Evolutionary conservation across 2,113 vertebrate species (phyloP), one percentile per base, ranked within the genome.

Genomic region (Fulica atra): DNA sequence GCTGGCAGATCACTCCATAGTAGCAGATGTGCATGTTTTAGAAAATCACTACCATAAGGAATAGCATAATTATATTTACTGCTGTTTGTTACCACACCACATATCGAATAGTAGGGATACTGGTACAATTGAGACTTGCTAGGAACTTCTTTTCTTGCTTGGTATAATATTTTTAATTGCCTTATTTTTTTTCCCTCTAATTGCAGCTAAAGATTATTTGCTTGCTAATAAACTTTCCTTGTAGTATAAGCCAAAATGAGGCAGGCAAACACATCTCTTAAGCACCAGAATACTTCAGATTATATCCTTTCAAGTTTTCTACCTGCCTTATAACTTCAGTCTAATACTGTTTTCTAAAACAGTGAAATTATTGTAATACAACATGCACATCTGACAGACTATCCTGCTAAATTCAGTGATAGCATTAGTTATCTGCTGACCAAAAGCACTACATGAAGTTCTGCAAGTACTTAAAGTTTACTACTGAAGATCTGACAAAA

Each of bases 61-160:
- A 97, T 72, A 96, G 94, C 92, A 93, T 97, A 97, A 97, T 97
- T 97, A 89, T 95, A 97, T 97, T 97, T 97, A 97, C 94, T 94
- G 93, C 85, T 97, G 95, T 93, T 96, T 95, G 94, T 77, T 91
- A 96, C 82, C 0, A 6, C 66, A 93, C 69, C 91, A 81, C 65
- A 7, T 95, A 95, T 77, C 19, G 14, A 92, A 86, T 81, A 57
- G 6, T 15, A 94, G 71, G 77, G 64, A 95, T 81, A 84, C 48
- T 68, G 63, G 92, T 89, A 95, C 93, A 97, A 94, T 12, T 73
- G 93, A 96, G 89, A 89, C 91, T 92, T 11, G 0, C 82, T 91
- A 74, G 88, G 78, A 96, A 89, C 35, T 31, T 60, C 25, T 33
- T 63, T 84, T 74, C 72, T 88, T 93, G 80, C 40, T 66, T 85